A percentile compares a stretch with the other conserved stretches of the same genome.
phyloP scores from a whole-genome alignment of 2,113 vertebrate species.

The Chamaetylas fuelleborni region DNA sequence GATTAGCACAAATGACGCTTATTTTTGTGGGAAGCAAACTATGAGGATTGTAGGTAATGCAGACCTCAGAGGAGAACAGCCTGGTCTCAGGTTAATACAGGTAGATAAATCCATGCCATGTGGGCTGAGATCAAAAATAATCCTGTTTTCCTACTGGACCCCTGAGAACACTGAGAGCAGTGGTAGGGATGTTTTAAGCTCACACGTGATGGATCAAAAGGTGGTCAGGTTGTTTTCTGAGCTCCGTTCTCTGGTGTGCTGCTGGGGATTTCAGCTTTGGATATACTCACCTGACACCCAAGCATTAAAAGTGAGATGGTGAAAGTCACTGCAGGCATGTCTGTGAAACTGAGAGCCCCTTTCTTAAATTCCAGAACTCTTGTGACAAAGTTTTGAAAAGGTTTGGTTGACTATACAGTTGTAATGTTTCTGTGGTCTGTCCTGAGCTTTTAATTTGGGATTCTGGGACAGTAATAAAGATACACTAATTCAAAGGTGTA shows the following conservation, averaged over 20 bases:
- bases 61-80: background rate
- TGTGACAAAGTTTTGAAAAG: background rate
- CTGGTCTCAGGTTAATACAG: conserved; percentile 2
- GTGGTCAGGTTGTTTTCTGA: background rate
- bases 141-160: conserved; percentile 6
- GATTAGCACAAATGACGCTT: conserved; percentile 47
- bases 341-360: background rate
- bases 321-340: background rate
- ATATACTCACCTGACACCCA: background rate
- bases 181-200: background rate
- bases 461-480: background rate
- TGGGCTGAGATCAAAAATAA: conserved; percentile 12
- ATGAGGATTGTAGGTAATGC: background rate
- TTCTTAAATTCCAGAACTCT: background rate
- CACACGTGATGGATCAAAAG: background rate
- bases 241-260: background rate
- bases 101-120: conserved; percentile 11
- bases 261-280: background rate
- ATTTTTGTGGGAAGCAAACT: conserved; percentile 21
- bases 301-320: background rate
- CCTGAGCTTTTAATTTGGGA: background rate
- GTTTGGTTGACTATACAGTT: background rate
- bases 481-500: background rate
- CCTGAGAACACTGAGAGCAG: background rate
- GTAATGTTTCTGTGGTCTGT: background rate